A percentile compares a stretch with the other conserved stretches of the same genome.
Evolutionary conservation across 1,140 invertebrate species (phyloP).

Genomic region (Zaprionus tsacasi): DNA sequence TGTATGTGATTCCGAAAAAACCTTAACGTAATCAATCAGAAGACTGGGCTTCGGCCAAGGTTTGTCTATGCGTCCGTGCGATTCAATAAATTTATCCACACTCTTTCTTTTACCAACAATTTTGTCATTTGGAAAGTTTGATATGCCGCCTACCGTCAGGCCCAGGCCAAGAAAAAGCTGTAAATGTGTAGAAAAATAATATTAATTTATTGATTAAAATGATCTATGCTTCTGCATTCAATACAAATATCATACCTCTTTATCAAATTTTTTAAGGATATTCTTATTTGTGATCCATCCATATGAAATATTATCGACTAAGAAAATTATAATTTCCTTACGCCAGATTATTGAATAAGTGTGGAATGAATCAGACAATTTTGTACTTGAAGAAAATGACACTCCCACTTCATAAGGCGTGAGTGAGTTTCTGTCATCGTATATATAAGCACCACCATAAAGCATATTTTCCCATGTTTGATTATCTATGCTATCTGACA

Average conservation of each 20-base stretch:
- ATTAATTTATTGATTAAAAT: background rate
- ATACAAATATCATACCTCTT: slow-evolving; percentile 12
- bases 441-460: slow-evolving; percentile 21
- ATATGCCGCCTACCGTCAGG: slow-evolving; percentile 42
- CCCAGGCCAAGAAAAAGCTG: slow-evolving; percentile 83
- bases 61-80: too few relatives aligned
- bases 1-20: slow-evolving; percentile 18
- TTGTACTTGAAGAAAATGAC: background rate
- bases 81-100: background rate
- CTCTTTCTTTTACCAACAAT: background rate
- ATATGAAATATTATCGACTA: slow-evolving; percentile 84
- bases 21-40: slow-evolving; percentile 37
- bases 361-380: slow-evolving; percentile 87
- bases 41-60: slow-evolving; percentile 5
- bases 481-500: background rate
- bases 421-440: too few relatives aligned
- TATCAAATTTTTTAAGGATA: background rate
- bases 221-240: too few relatives aligned
- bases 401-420: background rate
- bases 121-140: slow-evolving; percentile 50
- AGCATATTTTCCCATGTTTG: background rate
- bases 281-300: slow-evolving; percentile 36
- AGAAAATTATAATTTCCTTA: slow-evolving; percentile 84
- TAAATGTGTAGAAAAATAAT: background rate
- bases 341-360: slow-evolving; percentile 88